phyloP scores from a whole-genome alignment of 2,888 invertebrate species.

The Tachina fera region DNA sequence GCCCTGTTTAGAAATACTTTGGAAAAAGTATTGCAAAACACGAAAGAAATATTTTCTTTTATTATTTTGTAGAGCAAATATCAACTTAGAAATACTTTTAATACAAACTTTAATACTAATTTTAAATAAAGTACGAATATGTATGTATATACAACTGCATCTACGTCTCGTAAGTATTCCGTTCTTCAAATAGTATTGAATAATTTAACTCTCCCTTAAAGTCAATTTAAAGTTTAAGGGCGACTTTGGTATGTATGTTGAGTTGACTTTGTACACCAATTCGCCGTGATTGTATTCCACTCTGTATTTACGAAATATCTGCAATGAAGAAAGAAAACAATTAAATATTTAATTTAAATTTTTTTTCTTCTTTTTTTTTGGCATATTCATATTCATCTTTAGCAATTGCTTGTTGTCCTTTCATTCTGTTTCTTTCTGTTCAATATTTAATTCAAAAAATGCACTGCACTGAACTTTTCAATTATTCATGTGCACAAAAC shows the following conservation, averaged over 20 bases:
- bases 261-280: constrained; percentile 88
- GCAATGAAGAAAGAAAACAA: constrained; percentile 74
- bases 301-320: constrained; percentile 89
- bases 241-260: constrained; percentile 89
- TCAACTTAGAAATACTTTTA: not conserved
- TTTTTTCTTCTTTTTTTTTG: not conserved
- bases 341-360: constrained; percentile 16
- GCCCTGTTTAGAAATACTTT: too few relatives aligned
- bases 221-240: constrained; percentile 88
- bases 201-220: constrained; percentile 79
- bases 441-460: constrained; percentile 46
- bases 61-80: not conserved
- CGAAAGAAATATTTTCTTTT: too few relatives aligned
- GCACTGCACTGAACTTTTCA: constrained; percentile 29
- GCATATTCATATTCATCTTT: constrained; percentile 16
- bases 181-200: not conserved
- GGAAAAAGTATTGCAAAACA: too few relatives aligned
- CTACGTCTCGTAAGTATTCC: not conserved
- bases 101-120: constrained; percentile 23
- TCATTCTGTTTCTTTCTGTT: not conserved
- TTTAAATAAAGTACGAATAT: constrained; percentile 13
- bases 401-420: not conserved
- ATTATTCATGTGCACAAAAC: constrained; percentile 23
- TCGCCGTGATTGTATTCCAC: constrained; percentile 88
- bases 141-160: constrained; percentile 1